Evolutionary conservation across 2,113 vertebrate species (phyloP), one percentile per base, ranked within the genome.

Genomic region (Opisthocomus hoazin): DNA sequence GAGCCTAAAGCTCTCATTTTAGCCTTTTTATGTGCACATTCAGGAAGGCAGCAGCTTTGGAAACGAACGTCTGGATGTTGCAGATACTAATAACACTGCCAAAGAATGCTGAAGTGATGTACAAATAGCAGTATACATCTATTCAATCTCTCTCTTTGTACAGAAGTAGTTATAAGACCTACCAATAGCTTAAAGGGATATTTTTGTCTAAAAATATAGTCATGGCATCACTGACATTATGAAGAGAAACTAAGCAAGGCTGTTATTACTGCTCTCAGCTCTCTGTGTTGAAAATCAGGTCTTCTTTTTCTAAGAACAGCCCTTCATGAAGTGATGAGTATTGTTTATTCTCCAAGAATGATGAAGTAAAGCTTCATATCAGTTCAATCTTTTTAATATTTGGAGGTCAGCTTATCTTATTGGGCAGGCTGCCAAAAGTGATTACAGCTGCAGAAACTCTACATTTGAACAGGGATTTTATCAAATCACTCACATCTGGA

Each of bases 371-470:
- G 34, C 75, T 89, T 96, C 7, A 3, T 69, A 94, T 91, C 77
- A 51, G 66, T 76, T 16, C 4, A 9, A 87, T 74, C 81, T 89
- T 78, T 95, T 78, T 81, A 91, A 90, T 94, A 94, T 95, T 95
- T 95, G 79, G 66, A 93, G 48, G 94, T 58, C 68, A 53, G 71
- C 48, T 91, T 96, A 94, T 97, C 95, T 97, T 86, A 32, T 36
- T 78, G 74, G 56, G 73, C 51, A 90, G 30, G 39, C 30, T 91
- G 66, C 78, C 95, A 86, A 56, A 89, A 93, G 64, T 20, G 71
- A 91, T 84, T 86, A 81, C 69, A 88, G 81, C 58, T 88, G 83
- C 82, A 86, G 85, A 91, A 96, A 78, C 24, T 88, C 78, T 71
- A 29, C 39, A 84, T 95, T 84, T 96, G 63, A 92, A 60, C 58